These are phyloP conservation scores for Takifugu bimaculatus DNA, from an alignment of 2,113 vertebrate genomes.

Conservation along the genomic window DNA sequence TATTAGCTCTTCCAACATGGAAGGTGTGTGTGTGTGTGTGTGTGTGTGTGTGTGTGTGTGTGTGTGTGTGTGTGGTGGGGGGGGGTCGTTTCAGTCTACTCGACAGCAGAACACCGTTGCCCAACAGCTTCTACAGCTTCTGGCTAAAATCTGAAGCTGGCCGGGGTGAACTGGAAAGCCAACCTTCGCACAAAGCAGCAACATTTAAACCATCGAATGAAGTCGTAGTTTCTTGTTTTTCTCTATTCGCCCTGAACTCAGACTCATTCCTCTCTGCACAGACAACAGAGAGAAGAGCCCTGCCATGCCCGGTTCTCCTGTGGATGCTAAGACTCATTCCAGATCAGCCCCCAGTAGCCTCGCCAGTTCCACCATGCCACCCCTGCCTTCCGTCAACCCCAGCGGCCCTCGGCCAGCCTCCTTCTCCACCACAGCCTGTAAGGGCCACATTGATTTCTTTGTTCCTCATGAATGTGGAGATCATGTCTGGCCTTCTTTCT, in stretches of 20 bases:
- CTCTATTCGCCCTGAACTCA: slow-evolving; percentile 13
- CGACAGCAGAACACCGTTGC: too few species aligned
- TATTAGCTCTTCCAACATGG: too few species aligned
- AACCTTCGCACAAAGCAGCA: too few species aligned
- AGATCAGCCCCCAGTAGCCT: slow-evolving; percentile 83
- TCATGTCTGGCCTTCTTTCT: not conserved
- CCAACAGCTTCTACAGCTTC: too few species aligned
- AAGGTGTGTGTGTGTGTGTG: too few species aligned
- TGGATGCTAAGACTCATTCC: slow-evolving; percentile 97
- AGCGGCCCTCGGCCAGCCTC: slow-evolving; percentile 88
- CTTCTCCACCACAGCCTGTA: slow-evolving; percentile 91
- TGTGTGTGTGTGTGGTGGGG: too few species aligned
- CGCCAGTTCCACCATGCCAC: slow-evolving; percentile 86
- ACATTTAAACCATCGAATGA: not conserved
- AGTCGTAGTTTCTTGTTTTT: not conserved
- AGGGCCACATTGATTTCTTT: slow-evolving; percentile 39
- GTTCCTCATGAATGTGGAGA: not conserved
- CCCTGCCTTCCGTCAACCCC: slow-evolving; percentile 89
- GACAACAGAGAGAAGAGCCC: slow-evolving; percentile 90
- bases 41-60: too few species aligned
- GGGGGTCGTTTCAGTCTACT: too few species aligned
- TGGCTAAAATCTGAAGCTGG: too few species aligned
- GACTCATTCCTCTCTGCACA: slow-evolving; percentile 46
- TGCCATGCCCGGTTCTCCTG: slow-evolving; percentile 97
- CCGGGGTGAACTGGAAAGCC: too few species aligned